phyloP scores from a whole-genome alignment of 2,113 vertebrate species.

The Cryptotis parvus region DNA sequence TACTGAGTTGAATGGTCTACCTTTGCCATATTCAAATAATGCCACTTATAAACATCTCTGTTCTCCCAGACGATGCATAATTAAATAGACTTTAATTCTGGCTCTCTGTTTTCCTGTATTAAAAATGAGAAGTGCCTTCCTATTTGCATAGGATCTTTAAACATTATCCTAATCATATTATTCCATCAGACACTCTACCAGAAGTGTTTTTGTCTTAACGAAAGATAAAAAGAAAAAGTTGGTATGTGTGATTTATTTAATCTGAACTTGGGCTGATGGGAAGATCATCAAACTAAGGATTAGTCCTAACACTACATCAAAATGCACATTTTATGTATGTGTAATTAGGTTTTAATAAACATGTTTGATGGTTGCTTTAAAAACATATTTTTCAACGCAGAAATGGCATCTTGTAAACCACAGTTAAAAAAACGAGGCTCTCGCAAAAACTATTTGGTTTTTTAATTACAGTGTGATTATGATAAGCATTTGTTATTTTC shows the following conservation, averaged over 20 bases:
- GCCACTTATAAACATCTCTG: constrained; percentile 22
- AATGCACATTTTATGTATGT: constrained; percentile 79
- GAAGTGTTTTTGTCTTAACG: constrained; percentile 68
- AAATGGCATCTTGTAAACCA: constrained; percentile 82
- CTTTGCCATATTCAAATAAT: constrained; percentile 3
- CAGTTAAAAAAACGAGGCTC: constrained; percentile 76
- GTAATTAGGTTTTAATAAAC: constrained; percentile 86
- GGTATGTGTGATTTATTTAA: constrained; percentile 1
- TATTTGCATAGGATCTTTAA: constrained; percentile 69
- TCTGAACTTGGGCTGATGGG: constrained; percentile 72
- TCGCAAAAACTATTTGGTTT: constrained; percentile 82
- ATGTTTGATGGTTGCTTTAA: constrained; percentile 84
- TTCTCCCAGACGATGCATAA: constrained; percentile 37
- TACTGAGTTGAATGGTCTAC: neutral
- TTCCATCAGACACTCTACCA: constrained; percentile 50
- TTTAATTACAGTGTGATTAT: constrained; percentile 83
- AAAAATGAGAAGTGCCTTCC: constrained; percentile 66
- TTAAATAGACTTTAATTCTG: constrained; percentile 49
- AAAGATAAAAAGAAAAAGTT: constrained; percentile 70
- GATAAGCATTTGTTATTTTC: constrained; percentile 83
- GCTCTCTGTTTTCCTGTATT: constrained; percentile 61
- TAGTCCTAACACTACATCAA: constrained; percentile 69
- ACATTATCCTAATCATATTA: constrained; percentile 65
- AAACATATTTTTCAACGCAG: constrained; percentile 83
- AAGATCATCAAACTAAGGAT: constrained; percentile 76